These are phyloP conservation scores for Aeoliscus strigatus DNA, from an alignment of 2,797 vertebrate species.

Conservation along the genomic window DNA sequence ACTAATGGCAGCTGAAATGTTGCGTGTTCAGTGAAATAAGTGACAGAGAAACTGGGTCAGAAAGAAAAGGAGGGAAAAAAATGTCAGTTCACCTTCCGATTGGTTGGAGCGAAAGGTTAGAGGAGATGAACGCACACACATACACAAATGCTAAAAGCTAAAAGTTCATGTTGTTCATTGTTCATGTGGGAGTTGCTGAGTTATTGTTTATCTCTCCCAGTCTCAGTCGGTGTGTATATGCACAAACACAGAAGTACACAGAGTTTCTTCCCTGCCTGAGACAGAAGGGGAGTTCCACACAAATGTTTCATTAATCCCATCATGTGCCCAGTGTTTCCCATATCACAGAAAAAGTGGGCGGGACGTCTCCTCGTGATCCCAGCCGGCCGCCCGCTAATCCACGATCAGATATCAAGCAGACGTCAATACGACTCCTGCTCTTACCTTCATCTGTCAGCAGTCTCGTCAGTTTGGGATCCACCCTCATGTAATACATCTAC, in stretches of 20 bases:
- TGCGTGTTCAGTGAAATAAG: constrained; percentile 65
- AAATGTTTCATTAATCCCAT: constrained; percentile 48
- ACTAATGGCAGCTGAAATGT: constrained; percentile 70
- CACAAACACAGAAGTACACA: constrained; percentile 28
- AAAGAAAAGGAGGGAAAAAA: constrained; percentile 32
- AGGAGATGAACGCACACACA: constrained; percentile 41
- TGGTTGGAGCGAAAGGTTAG: constrained; percentile 62
- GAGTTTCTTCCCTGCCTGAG: constrained; percentile 31
- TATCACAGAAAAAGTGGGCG: constrained; percentile 13
- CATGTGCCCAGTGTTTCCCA: constrained; percentile 18
- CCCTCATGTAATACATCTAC: not conserved
- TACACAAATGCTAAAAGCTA: constrained; percentile 31
- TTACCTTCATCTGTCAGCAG: constrained; percentile 1
- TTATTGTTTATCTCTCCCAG: constrained; percentile 51
- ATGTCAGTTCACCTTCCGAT: constrained; percentile 56
- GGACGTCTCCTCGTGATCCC: constrained; percentile 9
- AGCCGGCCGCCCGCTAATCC: constrained; percentile 28
- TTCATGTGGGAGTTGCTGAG: constrained; percentile 48
- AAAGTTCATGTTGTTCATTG: constrained; percentile 65
- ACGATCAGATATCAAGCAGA: constrained; percentile 27
- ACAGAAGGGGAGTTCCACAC: constrained; percentile 33
- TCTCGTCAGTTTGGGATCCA: constrained; percentile 3
- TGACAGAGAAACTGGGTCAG: constrained; percentile 62
- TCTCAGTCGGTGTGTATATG: constrained; percentile 30
- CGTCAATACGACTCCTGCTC: constrained; percentile 6